These are phyloP conservation scores for Hyphantria cunea DNA, from an alignment of 1,140 invertebrate species.

Conservation along the genomic window DNA sequence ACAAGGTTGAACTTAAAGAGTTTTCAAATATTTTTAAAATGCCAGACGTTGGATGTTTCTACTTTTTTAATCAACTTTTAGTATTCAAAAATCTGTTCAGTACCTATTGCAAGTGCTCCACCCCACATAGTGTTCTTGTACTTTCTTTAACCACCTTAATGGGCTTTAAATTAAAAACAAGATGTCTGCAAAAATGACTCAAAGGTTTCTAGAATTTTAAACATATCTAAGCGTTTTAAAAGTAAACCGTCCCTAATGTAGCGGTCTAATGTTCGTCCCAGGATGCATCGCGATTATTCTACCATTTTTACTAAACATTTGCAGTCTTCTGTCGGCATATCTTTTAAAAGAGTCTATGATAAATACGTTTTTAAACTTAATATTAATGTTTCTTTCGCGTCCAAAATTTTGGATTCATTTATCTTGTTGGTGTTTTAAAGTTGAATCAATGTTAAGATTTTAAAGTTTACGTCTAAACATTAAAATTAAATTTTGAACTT, in stretches of 20 bases:
- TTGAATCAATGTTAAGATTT: not conserved
- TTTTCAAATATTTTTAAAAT: no score
- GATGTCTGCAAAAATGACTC: not conserved
- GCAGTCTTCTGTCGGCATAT: slow-evolving; percentile 43
- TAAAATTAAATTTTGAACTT: no score
- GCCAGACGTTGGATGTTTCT: no score
- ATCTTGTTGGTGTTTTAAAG: slow-evolving; percentile 6
- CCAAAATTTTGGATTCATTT: slow-evolving; percentile 20
- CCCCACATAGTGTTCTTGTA: no score
- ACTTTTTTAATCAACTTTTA: no score
- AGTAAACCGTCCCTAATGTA: slow-evolving; percentile 19
- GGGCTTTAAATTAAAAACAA: no score
- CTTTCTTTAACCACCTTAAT: no score
- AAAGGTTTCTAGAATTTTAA: slow-evolving; percentile 6
- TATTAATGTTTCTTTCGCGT: slow-evolving; percentile 23
- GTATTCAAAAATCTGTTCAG: no score
- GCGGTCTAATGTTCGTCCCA: slow-evolving; percentile 25
- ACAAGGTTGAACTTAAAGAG: no score
- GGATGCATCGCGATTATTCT: slow-evolving; percentile 68
- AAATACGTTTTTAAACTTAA: slow-evolving; percentile 30
- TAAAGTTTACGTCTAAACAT: no score
- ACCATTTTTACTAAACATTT: slow-evolving; percentile 60
- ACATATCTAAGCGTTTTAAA: slow-evolving; percentile 16
- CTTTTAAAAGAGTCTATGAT: slow-evolving; percentile 54
- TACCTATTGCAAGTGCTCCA: no score